Base-by-base conservation (phyloP, 2,888 invertebrate species). In the Rhimphoctona megacephalus region DNA sequence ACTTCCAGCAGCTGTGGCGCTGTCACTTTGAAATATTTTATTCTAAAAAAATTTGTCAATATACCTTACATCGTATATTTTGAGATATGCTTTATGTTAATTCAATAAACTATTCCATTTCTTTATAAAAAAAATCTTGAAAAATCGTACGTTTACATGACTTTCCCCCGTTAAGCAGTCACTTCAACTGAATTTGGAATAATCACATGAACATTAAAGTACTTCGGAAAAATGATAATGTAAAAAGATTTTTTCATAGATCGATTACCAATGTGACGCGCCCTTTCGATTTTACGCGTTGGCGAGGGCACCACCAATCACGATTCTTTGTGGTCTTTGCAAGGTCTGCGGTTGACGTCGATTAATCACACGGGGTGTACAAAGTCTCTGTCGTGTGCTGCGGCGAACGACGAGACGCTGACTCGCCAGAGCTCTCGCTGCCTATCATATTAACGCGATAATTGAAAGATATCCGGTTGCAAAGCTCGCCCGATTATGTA, bases 381-480 rank as follows among this genome's bases (percentile, higher is more conserved):
- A 57, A 81, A 77, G 73, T 79, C 54, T 64, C 39, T 87, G 90
- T 92, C 89, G 90, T 92, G 92, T 90, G 92, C 92, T 93, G 94
- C 88, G 91, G 91, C 91, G 90, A 94, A 94, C 94, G 93, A 94
- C 92, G 92, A 90, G 88, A 90, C 91, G 92, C 92, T 94, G 94
- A 94, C 94, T 94, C 93, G 94, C 93, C 93, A 90, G 90, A 92
- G 91, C 54, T 39, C 72, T 64, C 81, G 73, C 33, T 70, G 78
- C 74, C 91, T 92, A 91, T 92, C 93, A 93, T 93, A 94, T 94
- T 93, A 93, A 92, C 92, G 91, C 83, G 91, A 90, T 94, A 94
- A 94, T 94, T 94, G 94, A 94, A 94, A 93, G 94, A 94, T 94
- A 94, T 94, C 94, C 93, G 92, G 91, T 90, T 91, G 92, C 91